Evolutionary conservation across 2,888 invertebrate genomes (phyloP).

Genomic region (Gonocerus acuteangulatus): DNA sequence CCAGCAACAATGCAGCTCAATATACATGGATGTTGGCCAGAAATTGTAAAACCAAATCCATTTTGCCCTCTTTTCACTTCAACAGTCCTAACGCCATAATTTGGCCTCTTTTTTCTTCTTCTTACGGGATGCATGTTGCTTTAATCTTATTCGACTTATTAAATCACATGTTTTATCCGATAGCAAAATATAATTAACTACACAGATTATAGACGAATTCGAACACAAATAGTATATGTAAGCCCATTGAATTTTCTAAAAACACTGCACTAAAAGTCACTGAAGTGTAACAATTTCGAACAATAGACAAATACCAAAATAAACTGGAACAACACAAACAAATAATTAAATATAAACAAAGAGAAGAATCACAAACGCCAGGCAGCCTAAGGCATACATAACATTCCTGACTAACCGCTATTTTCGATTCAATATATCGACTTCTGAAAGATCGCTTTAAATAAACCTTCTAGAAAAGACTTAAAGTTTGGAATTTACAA

Average conservation of each 20-base stretch:
- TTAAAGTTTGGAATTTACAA: no score
- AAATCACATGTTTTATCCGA: not conserved
- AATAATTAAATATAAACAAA: no score
- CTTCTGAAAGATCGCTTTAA: no score
- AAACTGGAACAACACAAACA: no score
- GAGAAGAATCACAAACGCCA: no score
- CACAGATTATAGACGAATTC: no score
- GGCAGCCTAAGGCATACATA: not conserved
- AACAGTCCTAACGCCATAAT: conserved; percentile 70
- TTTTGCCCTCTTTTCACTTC: conserved; percentile 78
- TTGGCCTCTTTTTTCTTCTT: conserved; percentile 61
- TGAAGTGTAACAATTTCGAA: no score
- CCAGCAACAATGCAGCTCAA: conserved; percentile 85
- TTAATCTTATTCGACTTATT: not conserved
- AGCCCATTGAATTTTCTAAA: no score
- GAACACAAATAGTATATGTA: no score
- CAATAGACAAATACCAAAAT: no score
- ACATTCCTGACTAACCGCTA: not conserved
- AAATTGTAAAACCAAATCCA: conserved; percentile 96
- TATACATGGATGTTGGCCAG: conserved; percentile 92
- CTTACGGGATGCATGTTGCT: conserved; percentile 52
- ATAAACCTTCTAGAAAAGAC: no score
- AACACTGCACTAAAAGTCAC: no score
- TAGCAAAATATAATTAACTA: not conserved
- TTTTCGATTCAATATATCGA: not conserved